Conservation (phyloP, 1,140 invertebrate genomes). For the Trichogramma pretiosum region DNA sequence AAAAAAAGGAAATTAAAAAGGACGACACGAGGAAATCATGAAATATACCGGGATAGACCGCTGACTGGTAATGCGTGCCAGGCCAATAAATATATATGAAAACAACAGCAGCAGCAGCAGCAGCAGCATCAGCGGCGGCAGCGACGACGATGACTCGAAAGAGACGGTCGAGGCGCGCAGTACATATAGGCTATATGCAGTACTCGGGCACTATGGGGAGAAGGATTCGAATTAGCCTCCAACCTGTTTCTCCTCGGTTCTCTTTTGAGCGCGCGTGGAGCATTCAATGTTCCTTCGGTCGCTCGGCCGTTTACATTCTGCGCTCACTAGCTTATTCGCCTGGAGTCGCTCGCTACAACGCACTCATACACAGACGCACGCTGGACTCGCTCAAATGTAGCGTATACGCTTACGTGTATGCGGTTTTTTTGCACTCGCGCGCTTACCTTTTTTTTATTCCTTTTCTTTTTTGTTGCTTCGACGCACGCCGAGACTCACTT, state of each 20-base stretch:
- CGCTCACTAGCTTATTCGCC: conserved; percentile 14
- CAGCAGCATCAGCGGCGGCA: too few relatives aligned
- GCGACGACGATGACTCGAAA: too few relatives aligned
- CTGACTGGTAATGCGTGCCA: conserved; percentile 19
- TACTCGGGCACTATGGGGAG: too few relatives aligned
- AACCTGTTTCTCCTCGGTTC: conserved; percentile 14
- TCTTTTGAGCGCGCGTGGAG: too few relatives aligned
- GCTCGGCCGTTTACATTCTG: conserved; percentile 9
- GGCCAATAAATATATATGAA: conserved; percentile 46
- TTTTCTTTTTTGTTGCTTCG: too few relatives aligned
- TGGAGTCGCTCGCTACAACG: conserved; percentile 11
- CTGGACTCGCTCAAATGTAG: too few relatives aligned
- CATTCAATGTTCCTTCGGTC: too few relatives aligned
- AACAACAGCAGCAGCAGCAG: conserved; percentile 30
- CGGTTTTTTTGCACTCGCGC: conserved; percentile 23
- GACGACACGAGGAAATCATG: conserved; percentile 24
- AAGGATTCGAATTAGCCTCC: conserved; percentile 18
- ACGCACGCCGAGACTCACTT: too few relatives aligned
- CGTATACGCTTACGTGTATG: conserved; percentile 25
- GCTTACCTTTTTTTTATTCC: too few relatives aligned
- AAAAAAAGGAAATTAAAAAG: conserved; percentile 12
- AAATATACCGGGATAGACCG: conserved; percentile 22
- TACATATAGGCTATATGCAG: too few relatives aligned
- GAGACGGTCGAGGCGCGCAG: too few relatives aligned
- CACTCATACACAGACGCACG: too few relatives aligned